phyloP scores from a whole-genome alignment of 1,140 invertebrate genomes.

The Drosophila saltans region DNA sequence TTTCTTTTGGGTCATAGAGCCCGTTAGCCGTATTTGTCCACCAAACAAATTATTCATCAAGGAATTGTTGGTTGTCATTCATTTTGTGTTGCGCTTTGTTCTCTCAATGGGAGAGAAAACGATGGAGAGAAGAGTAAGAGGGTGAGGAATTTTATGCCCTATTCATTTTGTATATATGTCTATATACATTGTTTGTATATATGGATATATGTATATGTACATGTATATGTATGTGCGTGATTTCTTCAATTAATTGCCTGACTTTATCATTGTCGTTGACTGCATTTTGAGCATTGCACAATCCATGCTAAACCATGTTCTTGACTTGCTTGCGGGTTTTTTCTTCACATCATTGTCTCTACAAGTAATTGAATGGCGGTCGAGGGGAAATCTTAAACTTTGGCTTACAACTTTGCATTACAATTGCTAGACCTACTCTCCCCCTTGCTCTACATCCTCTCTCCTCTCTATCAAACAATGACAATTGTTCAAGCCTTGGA shows the following conservation, averaged over 20 bases:
- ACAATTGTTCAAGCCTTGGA: conserved; percentile 43
- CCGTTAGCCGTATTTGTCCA: conserved; percentile 76
- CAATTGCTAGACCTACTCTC: conserved; percentile 32
- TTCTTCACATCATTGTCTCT: conserved; percentile 57
- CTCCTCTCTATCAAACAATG: conserved; percentile 35
- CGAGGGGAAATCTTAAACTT: conserved; percentile 27
- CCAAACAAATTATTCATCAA: conserved; percentile 55
- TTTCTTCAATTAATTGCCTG: conserved; percentile 78
- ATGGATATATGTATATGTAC: neutral
- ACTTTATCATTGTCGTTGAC: conserved; percentile 11
- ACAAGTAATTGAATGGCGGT: conserved; percentile 44
- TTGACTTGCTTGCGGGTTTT: conserved; percentile 22
- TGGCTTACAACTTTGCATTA: conserved; percentile 25
- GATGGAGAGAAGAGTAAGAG: neutral
- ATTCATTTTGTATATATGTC: conserved; percentile 35
- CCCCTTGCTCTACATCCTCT: neutral
- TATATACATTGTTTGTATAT: neutral
- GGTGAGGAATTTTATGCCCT: conserved; percentile 11
- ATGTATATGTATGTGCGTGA: conserved; percentile 52
- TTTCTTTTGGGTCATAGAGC: conserved; percentile 59
- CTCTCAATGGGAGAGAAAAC: neutral
- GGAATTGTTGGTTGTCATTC: conserved; percentile 53
- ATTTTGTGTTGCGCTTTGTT: conserved; percentile 39
- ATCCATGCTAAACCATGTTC: conserved; percentile 38
- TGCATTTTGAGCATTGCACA: conserved; percentile 61